Percentiles rank a stretch among this genome's conserved stretches.
Conservation (phyloP, 2,888 invertebrate genomes). For the Scaptomyza tumidula region DNA sequence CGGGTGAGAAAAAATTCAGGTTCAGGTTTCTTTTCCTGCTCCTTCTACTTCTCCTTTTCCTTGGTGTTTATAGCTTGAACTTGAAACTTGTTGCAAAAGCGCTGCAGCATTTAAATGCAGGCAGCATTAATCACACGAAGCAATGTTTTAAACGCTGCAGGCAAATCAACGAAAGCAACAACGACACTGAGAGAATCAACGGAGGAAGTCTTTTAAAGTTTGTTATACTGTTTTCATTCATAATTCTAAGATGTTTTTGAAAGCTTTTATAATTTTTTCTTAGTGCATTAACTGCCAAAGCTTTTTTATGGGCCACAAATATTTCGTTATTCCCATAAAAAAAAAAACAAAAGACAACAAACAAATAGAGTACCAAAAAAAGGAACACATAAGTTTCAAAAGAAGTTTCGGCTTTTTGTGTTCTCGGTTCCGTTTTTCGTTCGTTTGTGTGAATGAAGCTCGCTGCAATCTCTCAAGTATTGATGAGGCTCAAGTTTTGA, state of each 20-base stretch:
- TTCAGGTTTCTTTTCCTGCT: not conserved
- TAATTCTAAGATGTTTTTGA: not conserved
- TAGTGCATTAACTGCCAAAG: not conserved
- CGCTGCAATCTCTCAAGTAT: constrained; percentile 48
- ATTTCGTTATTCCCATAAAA: constrained; percentile 17
- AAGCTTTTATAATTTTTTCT: not conserved
- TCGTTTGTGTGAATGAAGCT: constrained; percentile 53
- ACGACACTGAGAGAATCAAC: not conserved
- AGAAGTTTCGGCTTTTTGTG: constrained; percentile 22
- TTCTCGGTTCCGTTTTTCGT: constrained; percentile 18
- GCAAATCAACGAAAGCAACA: constrained; percentile 56
- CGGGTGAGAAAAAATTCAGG: constrained; percentile 24
- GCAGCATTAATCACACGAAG: constrained; percentile 63
- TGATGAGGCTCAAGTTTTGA: constrained; percentile 35
- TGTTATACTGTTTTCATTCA: too few species aligned
- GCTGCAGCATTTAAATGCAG: constrained; percentile 25
- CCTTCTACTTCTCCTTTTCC: not conserved
- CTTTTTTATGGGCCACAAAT: constrained; percentile 41
- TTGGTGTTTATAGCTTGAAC: constrained; percentile 66
- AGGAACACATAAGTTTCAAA: constrained; percentile 7
- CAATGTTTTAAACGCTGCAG: constrained; percentile 44
- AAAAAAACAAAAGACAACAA: constrained; percentile 21
- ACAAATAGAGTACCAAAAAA: constrained; percentile 23
- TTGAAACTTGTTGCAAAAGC: constrained; percentile 54
- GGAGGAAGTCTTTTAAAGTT: too few species aligned